A percentile compares a stretch with the other conserved stretches of the same genome.
Conservation (phyloP, 2,113 vertebrate genomes). For the Sebastes schlegelii region DNA sequence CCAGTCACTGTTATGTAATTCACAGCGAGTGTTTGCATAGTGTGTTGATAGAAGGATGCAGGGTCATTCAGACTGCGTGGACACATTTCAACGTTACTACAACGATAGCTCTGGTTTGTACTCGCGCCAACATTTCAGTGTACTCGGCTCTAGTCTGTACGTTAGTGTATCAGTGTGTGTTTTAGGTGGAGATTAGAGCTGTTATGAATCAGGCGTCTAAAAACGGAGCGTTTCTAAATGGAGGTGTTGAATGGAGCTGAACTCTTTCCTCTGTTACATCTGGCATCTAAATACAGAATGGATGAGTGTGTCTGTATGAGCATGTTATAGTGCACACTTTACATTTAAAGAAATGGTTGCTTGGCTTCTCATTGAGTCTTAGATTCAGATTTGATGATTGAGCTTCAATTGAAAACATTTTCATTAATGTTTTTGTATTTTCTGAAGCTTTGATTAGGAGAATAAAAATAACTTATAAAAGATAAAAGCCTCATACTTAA, state of each 20-base stretch:
- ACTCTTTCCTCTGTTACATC: constrained; percentile 3
- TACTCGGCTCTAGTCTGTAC: neutral
- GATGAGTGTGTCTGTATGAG: neutral
- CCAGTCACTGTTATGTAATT: constrained; percentile 34
- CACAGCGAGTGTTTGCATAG: constrained; percentile 4
- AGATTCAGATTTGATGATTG: neutral
- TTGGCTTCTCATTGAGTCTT: too few species aligned
- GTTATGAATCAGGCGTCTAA: constrained; percentile 25
- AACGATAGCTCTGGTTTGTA: constrained; percentile 7
- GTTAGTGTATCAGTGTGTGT: neutral
- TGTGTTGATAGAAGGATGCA: constrained; percentile 2
- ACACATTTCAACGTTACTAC: constrained; percentile 26
- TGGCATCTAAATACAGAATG: constrained; percentile 11
- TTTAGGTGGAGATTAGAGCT: constrained; percentile 7
- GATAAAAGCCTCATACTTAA: neutral
- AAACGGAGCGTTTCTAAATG: constrained; percentile 9
- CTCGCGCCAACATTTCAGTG: constrained; percentile 31
- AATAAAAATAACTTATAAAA: too few species aligned
- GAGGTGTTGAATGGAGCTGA: constrained; percentile 7
- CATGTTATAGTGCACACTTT: neutral
- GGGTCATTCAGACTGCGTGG: constrained; percentile 34
- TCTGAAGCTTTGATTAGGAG: neutral
- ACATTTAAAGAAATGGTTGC: neutral
- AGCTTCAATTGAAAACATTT: neutral
- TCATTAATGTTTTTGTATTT: too few species aligned